Conservation (phyloP, 2,797 vertebrate genomes). For the Nyctalus aviator region DNA sequence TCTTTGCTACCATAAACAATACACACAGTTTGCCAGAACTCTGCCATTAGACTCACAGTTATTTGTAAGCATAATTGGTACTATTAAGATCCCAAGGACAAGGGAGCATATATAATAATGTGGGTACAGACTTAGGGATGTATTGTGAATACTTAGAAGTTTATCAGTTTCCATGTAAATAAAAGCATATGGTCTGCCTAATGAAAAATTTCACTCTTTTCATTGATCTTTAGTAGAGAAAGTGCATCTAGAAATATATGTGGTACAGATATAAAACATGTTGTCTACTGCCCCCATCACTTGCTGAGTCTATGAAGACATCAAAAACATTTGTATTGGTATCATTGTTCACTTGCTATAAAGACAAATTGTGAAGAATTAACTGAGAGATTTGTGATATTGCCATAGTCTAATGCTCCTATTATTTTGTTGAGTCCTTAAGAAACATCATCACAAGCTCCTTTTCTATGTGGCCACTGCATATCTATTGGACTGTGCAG, state of each 20-base stretch:
- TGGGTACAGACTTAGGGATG: slow-evolving; percentile 22
- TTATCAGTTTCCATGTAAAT: slow-evolving; percentile 31
- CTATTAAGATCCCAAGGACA: slow-evolving; percentile 58
- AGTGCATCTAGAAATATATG: not conserved
- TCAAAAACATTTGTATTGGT: slow-evolving; percentile 36
- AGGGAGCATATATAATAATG: not conserved
- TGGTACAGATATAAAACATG: not conserved
- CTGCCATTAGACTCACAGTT: slow-evolving; percentile 34
- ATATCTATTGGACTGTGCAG: not conserved
- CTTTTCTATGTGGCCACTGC: not conserved
- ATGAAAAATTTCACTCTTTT: slow-evolving; percentile 60
- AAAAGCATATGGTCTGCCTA: slow-evolving; percentile 44
- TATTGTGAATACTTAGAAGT: slow-evolving; percentile 60
- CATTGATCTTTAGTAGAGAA: slow-evolving; percentile 46
- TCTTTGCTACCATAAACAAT: slow-evolving; percentile 48
- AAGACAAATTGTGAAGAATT: slow-evolving; percentile 53
- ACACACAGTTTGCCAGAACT: slow-evolving; percentile 20
- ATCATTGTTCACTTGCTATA: slow-evolving; percentile 11
- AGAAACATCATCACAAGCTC: not conserved
- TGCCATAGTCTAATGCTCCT: not conserved
- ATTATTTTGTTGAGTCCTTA: not conserved
- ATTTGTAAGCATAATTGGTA: slow-evolving; percentile 55
- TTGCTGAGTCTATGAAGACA: slow-evolving; percentile 2
- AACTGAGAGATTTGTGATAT: not conserved
- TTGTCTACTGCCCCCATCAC: not conserved